Base-by-base conservation (phyloP, 1,140 invertebrate species). In the Drosophila subpulchrella region DNA sequence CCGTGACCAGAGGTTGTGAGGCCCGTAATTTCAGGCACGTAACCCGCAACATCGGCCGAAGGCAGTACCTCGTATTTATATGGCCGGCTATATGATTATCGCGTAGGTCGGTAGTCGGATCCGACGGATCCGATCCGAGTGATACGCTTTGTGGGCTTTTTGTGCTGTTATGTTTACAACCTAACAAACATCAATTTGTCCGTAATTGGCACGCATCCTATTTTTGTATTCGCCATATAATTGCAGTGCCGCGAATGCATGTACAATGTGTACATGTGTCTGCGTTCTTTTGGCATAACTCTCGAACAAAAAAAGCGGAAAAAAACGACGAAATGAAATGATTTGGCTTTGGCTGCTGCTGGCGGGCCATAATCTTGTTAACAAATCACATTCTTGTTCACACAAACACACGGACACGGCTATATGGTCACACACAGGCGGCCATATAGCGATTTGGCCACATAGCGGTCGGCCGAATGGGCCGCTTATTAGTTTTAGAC, bases 381-480 rank as follows among this genome's bases (percentile, higher is more conserved):
- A 90, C 90, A 91, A 91, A 91, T 91, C 82, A 91, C 89, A 91
- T 88, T 88, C 90, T 90, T 91, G 90, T 91, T 91, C 85, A 90
- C 89, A 91, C 82, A 90, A 80, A 80, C 66, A 81, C 82, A 91
- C 66, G 62, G 50, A 67, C 44, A 70, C 66, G 62, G 50, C 24
- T 42, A 15, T 55, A 24, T 54, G 66, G 38, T 32, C 51, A 34
- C 34, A 61, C 51, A 78, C 50, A 36, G 7, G 7, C n/a, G 3
- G 30, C 1, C 2, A 44, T 55, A 46, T 13, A 13, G 36, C 36
- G 0, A 42, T n/a, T n/a, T n/a, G 3, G 42, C n/a, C 46, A 20
- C 41, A 57, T 54, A 38, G 27, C 36, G 50, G 50, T 53, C 32
- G 50, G 39, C 20, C 38, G 53, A 62, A 68, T 60, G 44, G 61